Percentiles rank a stretch among this genome's conserved stretches.
phyloP scores from a whole-genome alignment of 2,888 invertebrate genomes.

The Caradrina clavipalpis region DNA sequence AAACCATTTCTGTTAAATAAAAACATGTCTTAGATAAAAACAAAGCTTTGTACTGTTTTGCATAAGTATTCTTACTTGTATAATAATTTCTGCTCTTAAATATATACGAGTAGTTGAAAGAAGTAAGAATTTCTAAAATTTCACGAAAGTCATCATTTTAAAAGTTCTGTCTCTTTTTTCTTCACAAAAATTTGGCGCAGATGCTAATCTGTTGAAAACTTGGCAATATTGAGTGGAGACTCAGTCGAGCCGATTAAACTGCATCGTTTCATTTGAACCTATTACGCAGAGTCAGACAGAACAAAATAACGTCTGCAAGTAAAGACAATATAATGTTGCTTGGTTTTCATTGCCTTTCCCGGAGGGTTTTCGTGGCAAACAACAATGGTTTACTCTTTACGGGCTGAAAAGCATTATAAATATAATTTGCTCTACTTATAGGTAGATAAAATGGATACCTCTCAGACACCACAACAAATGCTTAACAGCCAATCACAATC shows the following conservation, averaged over 20 bases:
- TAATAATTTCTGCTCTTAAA: not conserved
- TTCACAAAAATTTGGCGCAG: conserved; percentile 38
- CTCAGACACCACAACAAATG: not conserved
- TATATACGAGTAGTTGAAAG: not conserved
- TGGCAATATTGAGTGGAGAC: conserved; percentile 39
- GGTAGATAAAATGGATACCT: not conserved
- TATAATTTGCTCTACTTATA: not conserved
- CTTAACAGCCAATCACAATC: not conserved
- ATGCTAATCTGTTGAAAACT: conserved; percentile 39
- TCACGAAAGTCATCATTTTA: conserved; percentile 11
- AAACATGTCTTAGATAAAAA: not conserved
- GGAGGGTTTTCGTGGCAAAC: conserved; percentile 14
- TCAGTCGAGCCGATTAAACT: conserved; percentile 39
- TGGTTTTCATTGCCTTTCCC: conserved; percentile 3
- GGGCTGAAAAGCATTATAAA: conserved; percentile 6
- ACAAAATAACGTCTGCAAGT: conserved; percentile 32
- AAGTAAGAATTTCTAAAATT: not conserved
- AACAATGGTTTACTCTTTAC: not conserved
- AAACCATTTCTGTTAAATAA: not conserved
- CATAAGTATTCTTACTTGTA: not conserved
- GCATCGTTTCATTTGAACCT: conserved; percentile 51
- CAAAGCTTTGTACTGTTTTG: not conserved
- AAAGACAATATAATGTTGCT: conserved; percentile 18
- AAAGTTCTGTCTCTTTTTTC: conserved; percentile 16
- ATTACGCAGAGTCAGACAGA: conserved; percentile 46